These are phyloP conservation scores for Dermolepida albohirtum DNA, from an alignment of 2,888 invertebrate genomes.

Conservation along the genomic window DNA sequence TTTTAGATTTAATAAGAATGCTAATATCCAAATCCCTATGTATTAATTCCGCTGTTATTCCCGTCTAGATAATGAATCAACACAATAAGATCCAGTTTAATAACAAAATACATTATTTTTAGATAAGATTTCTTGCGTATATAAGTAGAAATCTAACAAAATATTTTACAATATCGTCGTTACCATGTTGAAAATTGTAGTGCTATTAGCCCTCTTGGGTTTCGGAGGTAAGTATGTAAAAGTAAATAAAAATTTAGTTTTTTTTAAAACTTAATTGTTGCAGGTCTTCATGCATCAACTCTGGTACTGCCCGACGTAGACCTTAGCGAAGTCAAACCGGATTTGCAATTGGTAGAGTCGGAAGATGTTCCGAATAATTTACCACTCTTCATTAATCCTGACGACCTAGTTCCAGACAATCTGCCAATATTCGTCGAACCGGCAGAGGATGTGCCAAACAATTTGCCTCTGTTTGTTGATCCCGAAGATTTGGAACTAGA, in stretches of 20 bases:
- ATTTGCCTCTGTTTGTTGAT: too few relatives aligned
- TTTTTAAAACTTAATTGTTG: neutral
- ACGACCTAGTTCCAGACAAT: conserved; percentile 17
- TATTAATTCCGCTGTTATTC: conserved; percentile 13
- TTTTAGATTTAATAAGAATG: neutral
- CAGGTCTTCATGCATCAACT: neutral
- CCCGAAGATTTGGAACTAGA: neutral
- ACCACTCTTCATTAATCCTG: conserved; percentile 11
- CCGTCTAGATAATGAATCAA: conserved; percentile 21
- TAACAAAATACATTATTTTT: conserved; percentile 6
- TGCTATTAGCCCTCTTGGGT: conserved; percentile 19
- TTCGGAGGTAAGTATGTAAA: conserved; percentile 8
- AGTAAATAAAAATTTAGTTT: neutral
- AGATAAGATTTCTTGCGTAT: conserved; percentile 26
- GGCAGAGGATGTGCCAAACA: neutral
- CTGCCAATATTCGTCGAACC: conserved; percentile 5
- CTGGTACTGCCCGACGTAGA: neutral
- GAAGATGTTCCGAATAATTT: conserved; percentile 21
- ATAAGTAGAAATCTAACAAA: conserved; percentile 9
- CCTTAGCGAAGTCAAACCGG: neutral
- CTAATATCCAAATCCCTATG: conserved; percentile 2
- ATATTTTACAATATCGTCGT: neutral
- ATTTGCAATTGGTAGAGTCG: too few relatives aligned
- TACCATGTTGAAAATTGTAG: conserved; percentile 6
- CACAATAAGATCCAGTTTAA: conserved; percentile 30